Evolutionary conservation across 2,113 vertebrate genomes (phyloP).

Genomic region (Ptychochromis oligacanthus): DNA sequence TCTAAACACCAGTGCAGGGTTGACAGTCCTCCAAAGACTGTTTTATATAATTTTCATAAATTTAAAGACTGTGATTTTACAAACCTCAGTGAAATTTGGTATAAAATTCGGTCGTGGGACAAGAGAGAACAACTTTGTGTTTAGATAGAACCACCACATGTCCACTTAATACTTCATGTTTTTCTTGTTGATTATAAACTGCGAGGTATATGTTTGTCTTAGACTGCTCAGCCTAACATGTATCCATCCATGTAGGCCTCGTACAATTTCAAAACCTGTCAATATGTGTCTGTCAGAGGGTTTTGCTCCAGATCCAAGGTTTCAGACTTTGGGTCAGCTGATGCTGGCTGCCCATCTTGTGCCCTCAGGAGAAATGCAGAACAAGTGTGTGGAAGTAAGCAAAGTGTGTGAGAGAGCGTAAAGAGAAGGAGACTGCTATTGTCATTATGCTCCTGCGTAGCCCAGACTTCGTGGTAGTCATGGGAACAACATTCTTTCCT

Average conservation of each 20-base stretch:
- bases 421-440: constrained; percentile 43
- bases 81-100: neutral
- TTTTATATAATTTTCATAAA: neutral
- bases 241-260: neutral
- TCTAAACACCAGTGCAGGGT: neutral
- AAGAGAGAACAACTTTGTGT: too few relatives aligned
- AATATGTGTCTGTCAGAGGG: neutral
- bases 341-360: neutral
- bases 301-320: neutral
- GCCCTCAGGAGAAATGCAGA: constrained; percentile 2
- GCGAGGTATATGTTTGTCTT: neutral
- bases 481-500: constrained; percentile 67
- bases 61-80: neutral
- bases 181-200: too few relatives aligned
- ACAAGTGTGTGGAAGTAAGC: neutral
- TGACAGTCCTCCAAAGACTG: neutral
- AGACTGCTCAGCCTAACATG: neutral
- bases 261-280: neutral
- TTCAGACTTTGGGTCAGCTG: neutral
- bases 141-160: too few relatives aligned
- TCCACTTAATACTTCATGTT: too few relatives aligned
- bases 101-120: neutral
- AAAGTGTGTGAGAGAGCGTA: neutral
- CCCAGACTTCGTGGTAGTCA: constrained; percentile 43
- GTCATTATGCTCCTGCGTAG: constrained; percentile 46